Evolutionary conservation across 2,888 invertebrate species (phyloP).

Genomic region (Chloroclystis v-ata): DNA sequence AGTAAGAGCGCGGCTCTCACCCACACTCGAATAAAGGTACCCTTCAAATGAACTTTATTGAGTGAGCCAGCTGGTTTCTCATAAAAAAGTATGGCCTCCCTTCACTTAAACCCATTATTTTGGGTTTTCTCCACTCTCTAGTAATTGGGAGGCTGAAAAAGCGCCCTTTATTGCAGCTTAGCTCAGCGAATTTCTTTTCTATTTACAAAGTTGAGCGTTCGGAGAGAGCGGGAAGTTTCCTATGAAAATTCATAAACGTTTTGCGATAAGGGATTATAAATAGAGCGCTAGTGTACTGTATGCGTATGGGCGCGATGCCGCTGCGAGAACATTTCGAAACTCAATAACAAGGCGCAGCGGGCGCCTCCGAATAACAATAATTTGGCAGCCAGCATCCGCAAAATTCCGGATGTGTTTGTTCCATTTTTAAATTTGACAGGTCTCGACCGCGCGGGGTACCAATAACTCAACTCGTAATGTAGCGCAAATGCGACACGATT

Average conservation of each 20-base stretch:
- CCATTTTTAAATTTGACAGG: slow-evolving; percentile 77
- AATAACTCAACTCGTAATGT: slow-evolving; percentile 68
- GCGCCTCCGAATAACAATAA: slow-evolving; percentile 72
- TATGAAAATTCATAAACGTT: slow-evolving; percentile 7
- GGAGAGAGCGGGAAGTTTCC: neutral
- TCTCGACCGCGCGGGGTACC: slow-evolving; percentile 50
- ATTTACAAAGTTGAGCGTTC: slow-evolving; percentile 18
- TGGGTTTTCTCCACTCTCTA: slow-evolving; percentile 33
- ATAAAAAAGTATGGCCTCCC: slow-evolving; percentile 48
- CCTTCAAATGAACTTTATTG: slow-evolving; percentile 58
- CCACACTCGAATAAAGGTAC: slow-evolving; percentile 44
- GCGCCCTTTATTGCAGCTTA: slow-evolving; percentile 26
- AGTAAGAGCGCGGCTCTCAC: slow-evolving; percentile 35
- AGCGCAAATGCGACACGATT: slow-evolving; percentile 66
- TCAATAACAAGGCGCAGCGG: slow-evolving; percentile 65
- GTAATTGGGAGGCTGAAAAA: slow-evolving; percentile 30
- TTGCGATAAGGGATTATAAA: slow-evolving; percentile 24
- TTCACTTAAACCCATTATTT: slow-evolving; percentile 41
- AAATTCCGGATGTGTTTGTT: slow-evolving; percentile 70
- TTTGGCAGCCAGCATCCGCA: slow-evolving; percentile 71
- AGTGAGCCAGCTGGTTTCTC: slow-evolving; percentile 51
- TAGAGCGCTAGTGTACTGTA: slow-evolving; percentile 17
- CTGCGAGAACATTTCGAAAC: slow-evolving; percentile 55
- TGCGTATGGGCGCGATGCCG: slow-evolving; percentile 34
- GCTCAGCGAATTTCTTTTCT: slow-evolving; percentile 16